Evolutionary conservation across 2,888 invertebrate genomes (phyloP).

Genomic region (Ischnura elegans): DNA sequence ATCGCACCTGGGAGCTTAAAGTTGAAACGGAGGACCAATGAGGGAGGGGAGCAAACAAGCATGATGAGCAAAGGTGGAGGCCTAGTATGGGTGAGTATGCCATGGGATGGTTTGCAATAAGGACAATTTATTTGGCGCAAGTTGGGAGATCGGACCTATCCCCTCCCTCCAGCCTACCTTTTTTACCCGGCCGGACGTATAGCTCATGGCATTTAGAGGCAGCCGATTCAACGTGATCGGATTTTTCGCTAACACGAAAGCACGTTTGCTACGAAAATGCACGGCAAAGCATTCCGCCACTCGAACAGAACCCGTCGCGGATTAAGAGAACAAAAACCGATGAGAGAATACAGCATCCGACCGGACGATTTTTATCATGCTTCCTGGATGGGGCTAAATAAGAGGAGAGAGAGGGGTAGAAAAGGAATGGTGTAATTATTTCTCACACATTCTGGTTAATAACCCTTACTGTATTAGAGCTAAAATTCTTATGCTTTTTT

Average conservation of each 20-base stretch:
- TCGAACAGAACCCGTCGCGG: not conserved
- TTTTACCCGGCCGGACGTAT: not conserved
- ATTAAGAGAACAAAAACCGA: not conserved
- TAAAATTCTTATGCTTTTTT: no score
- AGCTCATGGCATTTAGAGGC: not conserved
- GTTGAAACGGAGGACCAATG: slow-evolving; percentile 24
- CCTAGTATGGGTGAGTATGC: not conserved
- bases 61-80: not conserved
- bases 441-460: no score
- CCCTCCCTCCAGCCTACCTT: not conserved
- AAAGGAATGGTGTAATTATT: no score
- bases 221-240: slow-evolving; percentile 1
- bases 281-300: not conserved
- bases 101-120: not conserved
- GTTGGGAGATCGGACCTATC: not conserved
- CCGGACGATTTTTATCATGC: not conserved
- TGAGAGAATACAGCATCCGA: not conserved
- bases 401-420: no score
- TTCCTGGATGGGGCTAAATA: not conserved
- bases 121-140: slow-evolving; percentile 2
- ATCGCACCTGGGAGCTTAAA: slow-evolving; percentile 42
- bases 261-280: not conserved
- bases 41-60: not conserved
- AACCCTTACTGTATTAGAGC: no score
- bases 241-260: not conserved